Percentiles rank a stretch among this genome's conserved stretches.
These are phyloP conservation scores for Gobionotothen gibberifrons DNA, from an alignment of 2,797 vertebrate genomes.

Conservation along the genomic window DNA sequence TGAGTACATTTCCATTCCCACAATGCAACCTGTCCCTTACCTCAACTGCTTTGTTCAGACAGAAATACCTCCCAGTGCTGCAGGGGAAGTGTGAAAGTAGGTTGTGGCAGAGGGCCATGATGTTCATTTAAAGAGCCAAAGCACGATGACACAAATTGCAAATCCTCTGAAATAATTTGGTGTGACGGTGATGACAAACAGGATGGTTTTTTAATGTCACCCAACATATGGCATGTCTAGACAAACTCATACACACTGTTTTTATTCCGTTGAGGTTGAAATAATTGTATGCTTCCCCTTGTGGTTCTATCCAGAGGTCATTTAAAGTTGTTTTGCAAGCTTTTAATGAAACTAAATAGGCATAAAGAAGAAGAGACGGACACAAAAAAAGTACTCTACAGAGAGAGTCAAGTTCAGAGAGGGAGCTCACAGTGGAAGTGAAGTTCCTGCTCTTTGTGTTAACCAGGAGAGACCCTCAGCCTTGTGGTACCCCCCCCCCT, in stretches of 20 bases:
- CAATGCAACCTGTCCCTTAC: constrained; percentile 53
- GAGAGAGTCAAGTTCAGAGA: constrained; percentile 47
- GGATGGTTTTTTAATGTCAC: constrained; percentile 34
- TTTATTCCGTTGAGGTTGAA: constrained; percentile 21
- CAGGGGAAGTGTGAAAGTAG: constrained; percentile 63
- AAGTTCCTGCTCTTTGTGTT: constrained; percentile 65
- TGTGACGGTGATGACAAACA: constrained; percentile 45
- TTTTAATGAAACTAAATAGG: constrained; percentile 24
- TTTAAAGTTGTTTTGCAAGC: constrained; percentile 21
- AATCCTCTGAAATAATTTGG: constrained; percentile 40
- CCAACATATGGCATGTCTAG: constrained; percentile 18
- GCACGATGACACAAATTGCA: constrained; percentile 40
- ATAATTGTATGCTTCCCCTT: constrained; percentile 14
- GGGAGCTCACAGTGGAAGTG: constrained; percentile 38
- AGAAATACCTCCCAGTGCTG: constrained; percentile 51
- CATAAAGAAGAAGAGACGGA: constrained; percentile 10
- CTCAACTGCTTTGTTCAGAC: constrained; percentile 60
- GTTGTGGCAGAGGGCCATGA: constrained; percentile 52
- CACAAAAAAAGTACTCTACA: constrained; percentile 37
- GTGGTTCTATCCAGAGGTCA: constrained; percentile 20
- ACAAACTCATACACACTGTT: constrained; percentile 19
- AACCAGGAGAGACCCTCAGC: constrained; percentile 51
- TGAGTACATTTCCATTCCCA: constrained; percentile 57
- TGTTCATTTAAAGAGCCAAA: constrained; percentile 20
- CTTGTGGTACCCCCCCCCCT: constrained; percentile 37